These are phyloP conservation scores for Coracopsis vasa DNA, from an alignment of 2,113 vertebrate species.

Conservation along the genomic window DNA sequence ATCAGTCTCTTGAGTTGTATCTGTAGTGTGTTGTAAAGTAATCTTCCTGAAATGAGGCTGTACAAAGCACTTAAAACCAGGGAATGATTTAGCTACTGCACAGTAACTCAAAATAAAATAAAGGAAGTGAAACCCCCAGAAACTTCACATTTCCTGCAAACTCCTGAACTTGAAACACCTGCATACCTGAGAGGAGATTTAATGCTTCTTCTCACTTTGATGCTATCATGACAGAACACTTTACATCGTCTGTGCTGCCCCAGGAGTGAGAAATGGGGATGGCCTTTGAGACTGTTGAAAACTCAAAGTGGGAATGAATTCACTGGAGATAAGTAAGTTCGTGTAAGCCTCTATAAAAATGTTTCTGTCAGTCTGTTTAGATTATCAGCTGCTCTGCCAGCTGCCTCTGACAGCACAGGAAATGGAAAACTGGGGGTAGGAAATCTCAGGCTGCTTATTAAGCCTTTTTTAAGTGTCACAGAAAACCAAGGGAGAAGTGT, in stretches of 20 bases:
- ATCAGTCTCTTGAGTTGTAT: not conserved
- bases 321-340: not conserved
- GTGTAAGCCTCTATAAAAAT: not conserved
- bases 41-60: not conserved
- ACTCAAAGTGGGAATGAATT: not conserved
- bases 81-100: not conserved
- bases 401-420: not conserved
- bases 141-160: not conserved
- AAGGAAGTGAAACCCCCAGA: not conserved
- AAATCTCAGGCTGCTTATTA: not conserved
- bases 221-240: not conserved
- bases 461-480: not conserved
- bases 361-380: not conserved
- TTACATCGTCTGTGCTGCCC: not conserved
- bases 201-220: not conserved
- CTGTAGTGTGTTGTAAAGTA: not conserved
- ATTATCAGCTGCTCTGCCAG: not conserved
- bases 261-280: not conserved
- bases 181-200: accelerated
- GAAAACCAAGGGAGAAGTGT: not conserved
- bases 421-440: not conserved
- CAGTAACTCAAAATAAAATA: not conserved
- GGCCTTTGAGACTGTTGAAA: not conserved
- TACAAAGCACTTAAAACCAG: not conserved
- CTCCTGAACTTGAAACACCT: not conserved